Percentiles rank a stretch among this genome's conserved stretches.
phyloP scores from a whole-genome alignment of 2,888 invertebrate genomes.

The Gymnosoma rotundatum region DNA sequence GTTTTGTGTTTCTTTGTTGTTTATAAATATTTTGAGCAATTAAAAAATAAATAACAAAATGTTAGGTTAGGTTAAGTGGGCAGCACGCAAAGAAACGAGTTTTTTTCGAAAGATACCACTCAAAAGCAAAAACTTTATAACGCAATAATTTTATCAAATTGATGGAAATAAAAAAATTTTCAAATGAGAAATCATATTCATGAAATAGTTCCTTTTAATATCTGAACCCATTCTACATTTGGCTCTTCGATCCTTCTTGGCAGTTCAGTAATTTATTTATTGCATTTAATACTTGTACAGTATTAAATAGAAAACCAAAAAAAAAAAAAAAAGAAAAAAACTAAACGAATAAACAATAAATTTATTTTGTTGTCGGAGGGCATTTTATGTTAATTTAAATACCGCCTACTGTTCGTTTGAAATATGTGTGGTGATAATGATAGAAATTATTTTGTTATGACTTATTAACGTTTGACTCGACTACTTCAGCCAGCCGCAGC shows the following conservation, averaged over 20 bases:
- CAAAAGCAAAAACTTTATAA: too few species aligned
- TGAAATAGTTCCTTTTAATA: slow-evolving; percentile 32
- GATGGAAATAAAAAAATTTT: too few species aligned
- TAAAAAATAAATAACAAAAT: too few species aligned
- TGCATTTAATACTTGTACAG: slow-evolving; percentile 25
- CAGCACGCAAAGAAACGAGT: too few species aligned
- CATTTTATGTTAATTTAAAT: slow-evolving; percentile 69
- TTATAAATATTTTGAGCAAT: too few species aligned
- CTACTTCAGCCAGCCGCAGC: slow-evolving; percentile 31
- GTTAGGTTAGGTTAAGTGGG: too few species aligned
- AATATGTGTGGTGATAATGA: slow-evolving; percentile 62
- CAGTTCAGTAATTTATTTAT: slow-evolving; percentile 59
- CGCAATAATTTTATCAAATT: too few species aligned
- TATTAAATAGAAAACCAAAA: slow-evolving; percentile 10
- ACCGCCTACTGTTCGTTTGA: slow-evolving; percentile 67
- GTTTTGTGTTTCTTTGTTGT: too few species aligned
- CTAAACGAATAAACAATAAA: slow-evolving; percentile 46
- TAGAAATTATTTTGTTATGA: slow-evolving; percentile 68
- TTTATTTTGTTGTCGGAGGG: slow-evolving; percentile 56
- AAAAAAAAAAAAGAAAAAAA: neutral
- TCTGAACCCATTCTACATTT: slow-evolving; percentile 10
- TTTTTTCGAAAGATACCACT: too few species aligned
- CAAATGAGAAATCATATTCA: neutral
- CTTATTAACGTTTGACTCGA: slow-evolving; percentile 55
- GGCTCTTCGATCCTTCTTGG: neutral